Conservation (phyloP, 2,797 vertebrate genomes). For the Mormyrops boulengeri region DNA sequence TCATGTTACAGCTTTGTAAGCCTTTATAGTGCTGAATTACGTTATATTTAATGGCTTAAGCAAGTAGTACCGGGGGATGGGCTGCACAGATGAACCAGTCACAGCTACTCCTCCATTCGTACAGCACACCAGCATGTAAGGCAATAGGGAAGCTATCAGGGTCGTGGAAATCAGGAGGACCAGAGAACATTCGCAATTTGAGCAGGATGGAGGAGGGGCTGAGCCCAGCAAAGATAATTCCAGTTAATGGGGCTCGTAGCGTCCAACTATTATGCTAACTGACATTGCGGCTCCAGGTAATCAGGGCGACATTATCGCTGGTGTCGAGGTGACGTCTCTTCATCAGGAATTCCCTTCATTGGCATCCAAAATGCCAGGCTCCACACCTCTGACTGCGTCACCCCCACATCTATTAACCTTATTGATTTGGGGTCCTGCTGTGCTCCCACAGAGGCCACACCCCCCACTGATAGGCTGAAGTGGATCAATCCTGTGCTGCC, state of each 20-base stretch:
- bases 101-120: slow-evolving; percentile 56
- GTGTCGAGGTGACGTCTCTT: slow-evolving; percentile 80
- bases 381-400: slow-evolving; percentile 84
- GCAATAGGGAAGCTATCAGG: slow-evolving; percentile 68
- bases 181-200: slow-evolving; percentile 46
- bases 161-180: slow-evolving; percentile 69
- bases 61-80: slow-evolving; percentile 45
- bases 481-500: slow-evolving; percentile 86
- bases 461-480: slow-evolving; percentile 81
- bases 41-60: slow-evolving; percentile 48
- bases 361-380: slow-evolving; percentile 84
- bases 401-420: slow-evolving; percentile 95
- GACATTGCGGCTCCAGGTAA: slow-evolving; percentile 69
- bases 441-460: slow-evolving; percentile 72
- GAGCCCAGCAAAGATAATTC: slow-evolving; percentile 79
- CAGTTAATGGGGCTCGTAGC: slow-evolving; percentile 71
- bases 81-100: slow-evolving; percentile 22
- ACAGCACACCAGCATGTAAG: slow-evolving; percentile 71
- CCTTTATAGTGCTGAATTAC: slow-evolving; percentile 42
- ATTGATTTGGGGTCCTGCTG: slow-evolving; percentile 88
- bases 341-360: slow-evolving; percentile 88
- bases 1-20: not conserved
- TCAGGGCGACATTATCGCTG: slow-evolving; percentile 78
- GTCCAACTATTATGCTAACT: slow-evolving; percentile 61
- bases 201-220: slow-evolving; percentile 39